These are phyloP conservation scores for Stichodactyla helianthus DNA, from an alignment of 64 coral and sea anemone genomes.

Conservation along the genomic window DNA sequence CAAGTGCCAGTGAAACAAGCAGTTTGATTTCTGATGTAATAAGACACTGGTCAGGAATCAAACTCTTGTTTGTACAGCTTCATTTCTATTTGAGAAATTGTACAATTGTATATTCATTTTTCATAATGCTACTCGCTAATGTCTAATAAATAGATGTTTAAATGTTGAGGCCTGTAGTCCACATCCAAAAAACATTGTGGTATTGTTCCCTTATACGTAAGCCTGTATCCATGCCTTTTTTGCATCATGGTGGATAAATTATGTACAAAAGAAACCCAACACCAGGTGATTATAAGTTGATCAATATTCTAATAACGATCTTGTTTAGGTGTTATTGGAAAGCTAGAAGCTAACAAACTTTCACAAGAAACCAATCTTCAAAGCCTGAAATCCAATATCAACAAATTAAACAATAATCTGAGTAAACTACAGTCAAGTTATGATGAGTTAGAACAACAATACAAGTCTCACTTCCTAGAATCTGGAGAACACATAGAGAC, in stretches of 20 bases:
- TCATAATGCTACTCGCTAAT: background rate
- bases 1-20: background rate
- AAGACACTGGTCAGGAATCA: background rate
- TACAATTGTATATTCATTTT: background rate
- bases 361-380: constrained; percentile 58
- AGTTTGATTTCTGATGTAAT: background rate
- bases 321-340: constrained; percentile 45
- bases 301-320: background rate
- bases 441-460: constrained; percentile 38
- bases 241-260: no score
- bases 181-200: background rate
- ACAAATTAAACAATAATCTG: constrained; percentile 34
- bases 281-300: background rate
- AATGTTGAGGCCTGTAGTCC: background rate
- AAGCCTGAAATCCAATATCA: constrained; percentile 47
- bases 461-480: constrained; percentile 46
- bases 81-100: background rate
- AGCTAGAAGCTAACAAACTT: constrained; percentile 64
- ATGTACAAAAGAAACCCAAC: no score
- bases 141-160: no score
- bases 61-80: no score
- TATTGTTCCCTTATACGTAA: no score
- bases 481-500: constrained; percentile 31
- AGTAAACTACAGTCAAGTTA: constrained; percentile 40
- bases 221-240: no score